Percentiles rank a stretch among this genome's conserved stretches.
These are phyloP conservation scores for Eupsittula cactorum DNA, from an alignment of 2,113 vertebrate genomes.

Conservation along the genomic window DNA sequence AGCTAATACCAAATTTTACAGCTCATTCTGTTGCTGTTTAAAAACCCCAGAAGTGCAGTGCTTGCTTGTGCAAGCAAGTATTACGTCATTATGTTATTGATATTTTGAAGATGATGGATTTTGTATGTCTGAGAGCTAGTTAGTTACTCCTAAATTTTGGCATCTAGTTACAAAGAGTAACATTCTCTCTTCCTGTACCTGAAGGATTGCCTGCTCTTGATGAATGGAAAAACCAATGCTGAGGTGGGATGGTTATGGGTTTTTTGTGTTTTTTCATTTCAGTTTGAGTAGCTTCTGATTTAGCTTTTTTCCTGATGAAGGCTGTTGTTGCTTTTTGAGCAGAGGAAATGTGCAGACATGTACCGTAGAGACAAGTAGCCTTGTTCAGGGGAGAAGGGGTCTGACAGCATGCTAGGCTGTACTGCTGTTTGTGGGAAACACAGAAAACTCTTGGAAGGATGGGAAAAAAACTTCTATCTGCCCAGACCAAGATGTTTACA, in stretches of 20 bases:
- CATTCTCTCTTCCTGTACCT: background rate
- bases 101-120: background rate
- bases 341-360: background rate
- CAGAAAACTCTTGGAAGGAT: constrained; percentile 14
- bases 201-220: background rate
- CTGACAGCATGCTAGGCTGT: constrained; percentile 1
- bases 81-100: background rate
- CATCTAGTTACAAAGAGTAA: background rate
- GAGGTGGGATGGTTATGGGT: background rate
- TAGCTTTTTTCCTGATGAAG: background rate
- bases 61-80: background rate
- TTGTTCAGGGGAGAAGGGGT: background rate
- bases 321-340: background rate
- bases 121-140: background rate
- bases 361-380: background rate
- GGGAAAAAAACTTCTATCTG: background rate
- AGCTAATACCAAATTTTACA: background rate
- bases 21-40: background rate
- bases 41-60: background rate
- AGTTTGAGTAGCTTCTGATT: background rate
- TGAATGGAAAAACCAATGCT: background rate
- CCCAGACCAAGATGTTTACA: constrained; percentile 64
- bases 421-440: constrained; percentile 55
- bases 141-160: background rate
- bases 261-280: background rate